A percentile compares a stretch with the other conserved stretches of the same genome.
phyloP scores from a whole-genome alignment of 2,888 invertebrate species.

The Drosophila birchii region DNA sequence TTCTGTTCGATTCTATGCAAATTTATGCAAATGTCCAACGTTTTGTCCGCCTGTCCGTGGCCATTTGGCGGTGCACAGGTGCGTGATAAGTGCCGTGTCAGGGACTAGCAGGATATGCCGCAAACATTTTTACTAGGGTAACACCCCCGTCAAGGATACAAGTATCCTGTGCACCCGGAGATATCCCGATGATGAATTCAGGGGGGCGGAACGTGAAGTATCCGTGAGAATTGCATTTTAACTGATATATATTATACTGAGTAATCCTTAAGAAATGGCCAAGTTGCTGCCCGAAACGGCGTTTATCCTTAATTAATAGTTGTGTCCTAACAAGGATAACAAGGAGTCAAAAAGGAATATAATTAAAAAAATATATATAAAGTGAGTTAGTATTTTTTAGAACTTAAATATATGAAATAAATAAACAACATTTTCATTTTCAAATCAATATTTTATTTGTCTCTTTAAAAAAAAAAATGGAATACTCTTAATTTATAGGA shows the following conservation, averaged over 20 bases:
- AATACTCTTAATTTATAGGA: slow-evolving; percentile 34
- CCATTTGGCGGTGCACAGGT: slow-evolving; percentile 58
- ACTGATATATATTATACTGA: slow-evolving; percentile 12
- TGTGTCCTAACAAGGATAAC: slow-evolving; percentile 8
- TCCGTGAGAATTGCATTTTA: slow-evolving; percentile 25
- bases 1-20: slow-evolving; percentile 49
- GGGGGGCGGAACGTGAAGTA: slow-evolving; percentile 21
- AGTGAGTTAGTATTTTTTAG: neutral
- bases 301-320: slow-evolving; percentile 38
- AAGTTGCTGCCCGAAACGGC: neutral
- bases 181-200: slow-evolving; percentile 18
- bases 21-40: slow-evolving; percentile 66
- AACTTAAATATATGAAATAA: neutral
- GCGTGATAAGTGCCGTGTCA: slow-evolving; percentile 68
- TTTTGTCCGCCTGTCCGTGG: slow-evolving; percentile 46
- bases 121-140: slow-evolving; percentile 31
- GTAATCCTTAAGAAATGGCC: slow-evolving; percentile 12
- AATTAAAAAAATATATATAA: neutral
- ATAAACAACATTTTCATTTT: neutral
- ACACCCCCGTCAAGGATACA: neutral
- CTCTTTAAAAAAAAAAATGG: slow-evolving; percentile 16
- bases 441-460: slow-evolving; percentile 20
- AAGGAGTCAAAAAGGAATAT: neutral
- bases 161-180: slow-evolving; percentile 2
- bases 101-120: slow-evolving; percentile 57